Evolutionary conservation across 2,888 invertebrate species (phyloP), one percentile per base, ranked within the genome.

Genomic region (Agonopterix subpropinquella): DNA sequence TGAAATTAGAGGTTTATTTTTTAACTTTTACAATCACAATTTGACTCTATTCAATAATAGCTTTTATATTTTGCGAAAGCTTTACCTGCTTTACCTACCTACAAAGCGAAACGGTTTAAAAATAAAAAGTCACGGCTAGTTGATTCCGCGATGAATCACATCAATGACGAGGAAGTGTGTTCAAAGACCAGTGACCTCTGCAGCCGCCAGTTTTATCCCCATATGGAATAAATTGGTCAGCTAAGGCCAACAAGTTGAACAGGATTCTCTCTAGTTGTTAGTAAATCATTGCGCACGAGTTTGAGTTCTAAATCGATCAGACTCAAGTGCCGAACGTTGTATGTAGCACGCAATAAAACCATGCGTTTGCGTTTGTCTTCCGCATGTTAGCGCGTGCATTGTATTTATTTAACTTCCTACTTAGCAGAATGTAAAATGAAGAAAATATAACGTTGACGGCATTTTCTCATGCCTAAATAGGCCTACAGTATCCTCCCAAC

Each of bases 151-250:
- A 46, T 46, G 41, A 50, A 37, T 50, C 47, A 47, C 8, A 36
- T 10, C 39, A 9, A 4, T 8, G 28, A 36, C 7, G 39, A 41
- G 51, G 51, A 48, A 48, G 45, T 41, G 28, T 13, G 11, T 35
- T 47, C 36, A 35, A 43, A 66, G 62, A 65, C 50, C 64, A 65
- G 62, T 70, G 73, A 74, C 74, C 74, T 75, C 66, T 68, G 37
- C 11, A 11, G 11, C 57, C 49, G 49, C 52, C 51, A 53, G 57
- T 65, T 62, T 3, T 56, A 48, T 58, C 72, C 69, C 45, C 66
- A 52, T 76, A 80, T 52, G 76, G 80, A 65, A 72, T 73, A 75
- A 80, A 79, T 70, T 71, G 66, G 57, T 55, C 53, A 50, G 56
- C 45, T 73, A 73, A 80, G 80, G 80, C 61, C 76, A 74, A 71